Base-by-base conservation (phyloP, 1,140 invertebrate genomes). In the Drosophila ohnishii region DNA sequence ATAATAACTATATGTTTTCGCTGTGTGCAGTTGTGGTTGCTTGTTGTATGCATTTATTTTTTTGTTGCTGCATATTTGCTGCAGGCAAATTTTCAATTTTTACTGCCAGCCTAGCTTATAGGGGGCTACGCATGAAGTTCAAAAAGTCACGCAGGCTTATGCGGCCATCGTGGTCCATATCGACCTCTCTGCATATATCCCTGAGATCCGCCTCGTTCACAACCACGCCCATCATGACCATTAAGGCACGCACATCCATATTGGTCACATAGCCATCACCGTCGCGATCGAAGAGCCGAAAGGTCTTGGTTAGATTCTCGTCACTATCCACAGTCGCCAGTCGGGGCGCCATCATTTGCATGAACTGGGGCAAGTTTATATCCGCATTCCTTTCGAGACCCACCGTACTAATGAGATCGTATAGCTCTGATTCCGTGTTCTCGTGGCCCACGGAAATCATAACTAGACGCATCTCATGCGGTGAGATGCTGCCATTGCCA, bases 81-180 rank as follows among this genome's bases (percentile, higher is more conserved):
- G 59, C 45, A 39, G 48, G 55, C 59, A 84, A 84, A 71, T 69
- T 51, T 65, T 63, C 13, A 60, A 74, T 78, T 83, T 83, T 82
- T 57, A 66, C 56, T 42, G 73, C 45, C 35, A 25, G n/a, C 48
- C 40, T 32, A 65, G 55, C n/a, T 62, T 35, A 77, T 51, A 30
- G 19, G 45, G 70, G 14, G 11, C 34, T 50, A 11, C n/a, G 30
- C 73, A 85, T 60, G 28, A 66, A 86, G 30, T 14, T 5, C 2
- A 76, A 25, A 53, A 86, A 86, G 39, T 81, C 59, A 5, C 16
- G 14, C 2, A 59, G 45, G 25, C 42, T 50, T 22, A 86, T 61
- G 25, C 35, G 60, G 0, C 42, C 48, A 60, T 62, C 50, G 14
- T 19, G 28, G 16, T 60, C 40, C 16, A 37, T 13, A 19, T 60